Conservation (phyloP, 2,797 vertebrate species). For the Molossus molossus region DNA sequence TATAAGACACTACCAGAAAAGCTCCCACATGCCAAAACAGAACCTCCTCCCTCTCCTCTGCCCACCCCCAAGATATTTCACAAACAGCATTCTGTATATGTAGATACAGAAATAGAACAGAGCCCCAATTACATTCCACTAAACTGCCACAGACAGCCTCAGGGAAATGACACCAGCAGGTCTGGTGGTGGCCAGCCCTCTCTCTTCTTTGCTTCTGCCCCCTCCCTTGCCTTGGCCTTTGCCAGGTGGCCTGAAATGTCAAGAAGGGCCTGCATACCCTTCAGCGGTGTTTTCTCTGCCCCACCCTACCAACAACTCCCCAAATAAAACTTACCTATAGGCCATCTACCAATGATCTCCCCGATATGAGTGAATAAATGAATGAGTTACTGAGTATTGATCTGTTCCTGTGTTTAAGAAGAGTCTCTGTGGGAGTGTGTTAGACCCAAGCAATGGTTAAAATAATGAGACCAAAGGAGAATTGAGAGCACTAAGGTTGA, state of each 20-base stretch:
- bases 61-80: not conserved
- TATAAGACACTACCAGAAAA: not conserved
- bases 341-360: not conserved
- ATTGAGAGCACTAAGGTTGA: not conserved
- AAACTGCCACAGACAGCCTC: not conserved
- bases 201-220: not conserved
- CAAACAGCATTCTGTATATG: not conserved
- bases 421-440: not conserved
- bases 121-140: not conserved
- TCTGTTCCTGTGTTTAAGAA: not conserved
- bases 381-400: not conserved
- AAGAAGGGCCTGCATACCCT: not conserved
- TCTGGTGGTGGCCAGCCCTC: not conserved
- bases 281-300: not conserved
- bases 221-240: not conserved
- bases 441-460: not conserved
- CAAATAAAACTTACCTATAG: not conserved
- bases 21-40: accelerated
- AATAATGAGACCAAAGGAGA: not conserved
- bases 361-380: not conserved
- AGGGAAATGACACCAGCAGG: not conserved
- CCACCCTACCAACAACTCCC: not conserved
- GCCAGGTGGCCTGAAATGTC: not conserved
- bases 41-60: not conserved
- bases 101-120: not conserved